A percentile compares a stretch with the other conserved stretches of the same genome.
Conservation (phyloP, 2,888 invertebrate genomes). For the Nineta flava region DNA sequence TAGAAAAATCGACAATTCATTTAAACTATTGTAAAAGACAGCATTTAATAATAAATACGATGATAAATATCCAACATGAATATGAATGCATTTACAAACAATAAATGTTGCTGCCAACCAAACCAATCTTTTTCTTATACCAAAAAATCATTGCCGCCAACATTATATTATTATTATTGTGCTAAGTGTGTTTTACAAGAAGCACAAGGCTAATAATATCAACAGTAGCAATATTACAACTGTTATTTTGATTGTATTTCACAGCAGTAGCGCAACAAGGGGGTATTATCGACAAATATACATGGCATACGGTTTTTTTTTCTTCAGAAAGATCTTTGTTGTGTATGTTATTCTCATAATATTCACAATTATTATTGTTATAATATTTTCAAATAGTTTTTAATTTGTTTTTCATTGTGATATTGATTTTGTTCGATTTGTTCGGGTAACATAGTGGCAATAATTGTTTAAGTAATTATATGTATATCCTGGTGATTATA, state of each 20-base stretch:
- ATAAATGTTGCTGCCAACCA: too few species aligned
- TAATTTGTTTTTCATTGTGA: background rate
- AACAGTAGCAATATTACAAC: conserved; percentile 3
- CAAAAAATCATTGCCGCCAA: too few species aligned
- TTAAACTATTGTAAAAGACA: too few species aligned
- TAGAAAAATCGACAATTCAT: too few species aligned
- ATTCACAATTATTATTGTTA: background rate
- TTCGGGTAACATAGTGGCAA: conserved; percentile 6
- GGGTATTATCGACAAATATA: background rate
- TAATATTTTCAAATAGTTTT: conserved; percentile 3
- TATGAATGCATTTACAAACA: too few species aligned
- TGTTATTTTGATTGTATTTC: conserved; percentile 3
- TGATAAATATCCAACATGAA: too few species aligned
- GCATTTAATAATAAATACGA: too few species aligned
- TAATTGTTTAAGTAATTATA: background rate
- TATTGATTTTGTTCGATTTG: conserved; percentile 5
- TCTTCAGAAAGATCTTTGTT: background rate
- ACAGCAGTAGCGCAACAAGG: background rate
- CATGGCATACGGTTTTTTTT: background rate
- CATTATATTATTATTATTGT: too few species aligned
- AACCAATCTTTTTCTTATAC: too few species aligned
- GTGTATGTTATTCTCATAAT: too few species aligned
- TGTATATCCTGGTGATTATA: too few species aligned
- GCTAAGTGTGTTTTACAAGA: background rate
- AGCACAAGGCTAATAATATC: background rate